These are phyloP conservation scores for Aurelia aurita DNA, from an alignment of 30 jellyfish, hydroid and myxozoan species.

Conservation along the genomic window DNA sequence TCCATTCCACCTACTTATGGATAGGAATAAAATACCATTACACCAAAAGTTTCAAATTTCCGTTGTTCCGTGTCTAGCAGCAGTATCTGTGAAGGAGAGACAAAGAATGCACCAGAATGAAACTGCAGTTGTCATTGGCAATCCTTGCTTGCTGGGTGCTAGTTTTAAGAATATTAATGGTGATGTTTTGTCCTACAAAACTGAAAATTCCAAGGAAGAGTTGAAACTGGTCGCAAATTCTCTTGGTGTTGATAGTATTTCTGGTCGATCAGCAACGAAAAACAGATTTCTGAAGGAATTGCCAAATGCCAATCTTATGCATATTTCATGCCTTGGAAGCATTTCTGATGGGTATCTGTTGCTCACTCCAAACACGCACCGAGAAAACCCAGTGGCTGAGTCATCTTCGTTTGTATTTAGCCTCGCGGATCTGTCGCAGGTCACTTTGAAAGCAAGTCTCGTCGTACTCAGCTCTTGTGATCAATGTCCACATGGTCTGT, in stretches of 20 bases:
- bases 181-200: slow-evolving; percentile 24
- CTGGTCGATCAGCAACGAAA: slow-evolving; percentile 52
- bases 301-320: slow-evolving; percentile 35
- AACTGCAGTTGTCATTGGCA: slow-evolving; percentile 55
- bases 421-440: slow-evolving; percentile 36
- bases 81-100: background rate
- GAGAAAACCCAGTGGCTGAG: slow-evolving; percentile 50
- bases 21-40: slow-evolving; percentile 32
- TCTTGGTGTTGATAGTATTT: slow-evolving; percentile 34
- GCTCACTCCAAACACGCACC: slow-evolving; percentile 63
- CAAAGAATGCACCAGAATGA: background rate
- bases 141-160: slow-evolving; percentile 47
- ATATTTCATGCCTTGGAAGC: slow-evolving; percentile 39
- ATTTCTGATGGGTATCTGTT: slow-evolving; percentile 27
- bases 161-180: slow-evolving; percentile 40
- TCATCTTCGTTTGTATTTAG: slow-evolving; percentile 34
- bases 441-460: slow-evolving; percentile 48
- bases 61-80: slow-evolving; percentile 62
- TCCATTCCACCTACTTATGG: slow-evolving; percentile 56
- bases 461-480: slow-evolving; percentile 58
- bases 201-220: slow-evolving; percentile 41
- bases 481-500: slow-evolving; percentile 73
- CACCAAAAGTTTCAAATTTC: slow-evolving; percentile 30
- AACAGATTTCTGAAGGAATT: slow-evolving; percentile 7
- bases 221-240: slow-evolving; percentile 34